Evolutionary conservation across 2,797 vertebrate genomes (phyloP), one percentile per base, ranked within the genome.

Genomic region (Cynodonichthys magdalenae): DNA sequence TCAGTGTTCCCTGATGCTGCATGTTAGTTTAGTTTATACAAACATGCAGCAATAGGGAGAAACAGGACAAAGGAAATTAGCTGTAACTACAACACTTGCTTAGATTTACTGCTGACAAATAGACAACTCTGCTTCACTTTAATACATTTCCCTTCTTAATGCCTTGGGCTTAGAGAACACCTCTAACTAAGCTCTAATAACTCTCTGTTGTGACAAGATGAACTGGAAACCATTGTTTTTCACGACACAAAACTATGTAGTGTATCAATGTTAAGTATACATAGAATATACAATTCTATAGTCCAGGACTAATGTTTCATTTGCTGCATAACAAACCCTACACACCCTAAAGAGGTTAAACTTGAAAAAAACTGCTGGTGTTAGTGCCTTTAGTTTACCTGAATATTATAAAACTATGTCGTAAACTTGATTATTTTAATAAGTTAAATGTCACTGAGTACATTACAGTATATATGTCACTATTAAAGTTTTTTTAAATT

Each of bases 171-270:
- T 20, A 2, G 17, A 58, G 12, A 11, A 61, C 2, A 44, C 48
- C 20, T n/a, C 24, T 0, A 46, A 49, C 29, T 20, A 15, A 34
- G 49, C 36, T 61, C n/a, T 28, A 29, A 55, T 34, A 15, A 42
- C 39, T 42, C 27, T 48, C 36, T 20, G 39, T 44, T 58, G 24
- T 45, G 28, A 39, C 44, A 7, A 17, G 5, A 41, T 18, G 15
- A 63, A 58, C 20, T 24, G 20, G 20, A 61, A 62, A 42, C 42
- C 1, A 19, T 41, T 17, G 48, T 8, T 70, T 61, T 24, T 24
- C 24, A 24, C 3, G 24, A 24, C 24, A 24, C 24, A 24, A 24
- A 24, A 3, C 24, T 24, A n/a, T 69, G 0, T 52, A 11, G 29
- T 29, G 34, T 2, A 70, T 55, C 44, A 29, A 42, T 19, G 12